phyloP scores from a whole-genome alignment of 2,797 vertebrate species.

The Petrocephalus sullivani region DNA sequence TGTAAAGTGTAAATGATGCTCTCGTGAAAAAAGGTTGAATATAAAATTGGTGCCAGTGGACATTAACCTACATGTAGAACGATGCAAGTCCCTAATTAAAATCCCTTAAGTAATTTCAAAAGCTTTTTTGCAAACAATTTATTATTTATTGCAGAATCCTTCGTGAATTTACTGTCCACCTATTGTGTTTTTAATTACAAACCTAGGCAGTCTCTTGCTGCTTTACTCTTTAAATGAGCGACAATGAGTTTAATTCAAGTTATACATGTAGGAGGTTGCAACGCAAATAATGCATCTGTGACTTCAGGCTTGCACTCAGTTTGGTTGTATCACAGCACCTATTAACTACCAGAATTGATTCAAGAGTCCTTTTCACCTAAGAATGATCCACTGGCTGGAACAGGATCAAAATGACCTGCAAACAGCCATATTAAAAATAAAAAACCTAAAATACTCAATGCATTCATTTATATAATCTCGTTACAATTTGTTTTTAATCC shows the following conservation, averaged over 20 bases:
- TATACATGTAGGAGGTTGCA: background rate
- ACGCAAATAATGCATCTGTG: background rate
- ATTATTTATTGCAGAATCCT: background rate
- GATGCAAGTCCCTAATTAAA: background rate
- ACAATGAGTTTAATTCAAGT: background rate
- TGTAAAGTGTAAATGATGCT: background rate
- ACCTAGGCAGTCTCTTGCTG: background rate
- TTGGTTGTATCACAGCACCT: background rate
- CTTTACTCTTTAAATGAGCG: background rate
- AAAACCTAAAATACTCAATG: too few species aligned
- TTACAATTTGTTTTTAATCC: background rate
- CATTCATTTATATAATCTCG: background rate
- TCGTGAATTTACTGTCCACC: background rate
- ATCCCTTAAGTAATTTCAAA: conserved; percentile 7
- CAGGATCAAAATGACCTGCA: background rate
- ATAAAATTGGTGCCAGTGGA: background rate
- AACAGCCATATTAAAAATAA: background rate
- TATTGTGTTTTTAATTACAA: background rate
- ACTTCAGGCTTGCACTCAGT: background rate
- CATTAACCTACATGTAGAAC: background rate
- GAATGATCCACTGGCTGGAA: background rate
- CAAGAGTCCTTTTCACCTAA: background rate
- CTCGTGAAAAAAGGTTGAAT: background rate
- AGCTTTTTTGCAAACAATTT: background rate
- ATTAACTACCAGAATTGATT: background rate